Evolutionary conservation across 2,888 invertebrate species (phyloP).

Genomic region (Celastrina argiolus): DNA sequence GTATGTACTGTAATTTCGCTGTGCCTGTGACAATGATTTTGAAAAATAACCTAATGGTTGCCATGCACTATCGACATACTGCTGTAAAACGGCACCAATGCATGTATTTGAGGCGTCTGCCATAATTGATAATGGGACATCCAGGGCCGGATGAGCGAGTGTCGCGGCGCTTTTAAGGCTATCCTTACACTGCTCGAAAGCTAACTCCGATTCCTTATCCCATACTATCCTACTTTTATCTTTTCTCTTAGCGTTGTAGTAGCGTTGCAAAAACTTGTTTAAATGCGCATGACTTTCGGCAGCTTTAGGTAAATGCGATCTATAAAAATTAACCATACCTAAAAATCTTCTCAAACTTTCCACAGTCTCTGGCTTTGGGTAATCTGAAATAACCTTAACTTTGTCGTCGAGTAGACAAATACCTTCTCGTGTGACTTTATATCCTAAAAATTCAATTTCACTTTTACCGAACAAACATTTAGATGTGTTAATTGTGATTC

Average conservation of each 20-base stretch:
- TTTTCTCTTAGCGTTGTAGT: conserved; percentile 31
- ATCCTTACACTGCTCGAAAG: conserved; percentile 35
- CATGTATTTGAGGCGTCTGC: conserved; percentile 26
- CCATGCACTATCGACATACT: conserved; percentile 31
- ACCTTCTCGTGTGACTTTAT: conserved; percentile 32
- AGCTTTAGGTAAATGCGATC: conserved; percentile 27
- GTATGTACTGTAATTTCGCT: conserved; percentile 18
- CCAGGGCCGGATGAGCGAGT: conserved; percentile 18
- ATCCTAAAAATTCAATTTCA: conserved; percentile 34
- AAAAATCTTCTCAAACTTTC: conserved; percentile 30
- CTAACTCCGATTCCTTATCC: conserved; percentile 29
- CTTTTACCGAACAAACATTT: neutral
- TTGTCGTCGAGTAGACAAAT: conserved; percentile 10
- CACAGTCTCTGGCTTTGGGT: conserved; percentile 30
- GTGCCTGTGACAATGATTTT: conserved; percentile 37
- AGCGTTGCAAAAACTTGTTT: conserved; percentile 26
- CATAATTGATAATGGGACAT: conserved; percentile 23
- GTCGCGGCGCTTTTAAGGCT: conserved; percentile 17
- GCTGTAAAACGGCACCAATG: conserved; percentile 32
- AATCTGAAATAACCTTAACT: conserved; percentile 27
- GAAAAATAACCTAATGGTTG: conserved; percentile 44
- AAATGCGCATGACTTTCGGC: conserved; percentile 20
- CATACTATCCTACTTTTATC: conserved; percentile 34
- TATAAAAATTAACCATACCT: conserved; percentile 35
- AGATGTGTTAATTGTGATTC: neutral